A percentile compares a stretch with the other conserved stretches of the same genome.
These are phyloP conservation scores for Paraescarpia echinospica DNA, from an alignment of 1,140 invertebrate species.

Conservation along the genomic window DNA sequence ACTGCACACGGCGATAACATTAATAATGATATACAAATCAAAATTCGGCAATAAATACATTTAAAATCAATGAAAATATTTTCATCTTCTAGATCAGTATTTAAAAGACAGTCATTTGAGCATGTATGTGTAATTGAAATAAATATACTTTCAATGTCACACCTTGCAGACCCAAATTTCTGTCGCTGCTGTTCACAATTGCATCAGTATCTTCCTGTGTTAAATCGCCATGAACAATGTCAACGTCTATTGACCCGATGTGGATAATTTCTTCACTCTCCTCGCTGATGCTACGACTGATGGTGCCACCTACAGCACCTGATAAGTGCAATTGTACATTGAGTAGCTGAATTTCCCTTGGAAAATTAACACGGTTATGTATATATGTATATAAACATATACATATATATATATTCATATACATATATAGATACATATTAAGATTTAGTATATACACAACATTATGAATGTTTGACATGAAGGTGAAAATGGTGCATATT, in stretches of 20 bases:
- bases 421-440: too few relatives aligned
- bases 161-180: conserved; percentile 17
- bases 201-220: conserved; percentile 34
- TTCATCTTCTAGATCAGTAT: neutral
- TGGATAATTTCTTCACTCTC: neutral
- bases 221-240: conserved; percentile 32
- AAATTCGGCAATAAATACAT: too few relatives aligned
- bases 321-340: neutral
- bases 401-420: too few relatives aligned
- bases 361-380: too few relatives aligned
- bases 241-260: conserved; percentile 9
- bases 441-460: too few relatives aligned
- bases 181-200: conserved; percentile 35
- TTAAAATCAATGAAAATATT: too few relatives aligned
- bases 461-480: too few relatives aligned
- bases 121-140: neutral
- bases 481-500: too few relatives aligned
- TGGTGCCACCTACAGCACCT: conserved; percentile 23
- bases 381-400: too few relatives aligned
- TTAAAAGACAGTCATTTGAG: neutral
- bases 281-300: conserved; percentile 25
- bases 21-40: too few relatives aligned
- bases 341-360: neutral
- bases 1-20: too few relatives aligned
- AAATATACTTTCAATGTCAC: neutral